These are phyloP conservation scores for Rhopilema esculentum DNA, from an alignment of 30 jellyfish, hydroid and myxozoan species.

Conservation along the genomic window DNA sequence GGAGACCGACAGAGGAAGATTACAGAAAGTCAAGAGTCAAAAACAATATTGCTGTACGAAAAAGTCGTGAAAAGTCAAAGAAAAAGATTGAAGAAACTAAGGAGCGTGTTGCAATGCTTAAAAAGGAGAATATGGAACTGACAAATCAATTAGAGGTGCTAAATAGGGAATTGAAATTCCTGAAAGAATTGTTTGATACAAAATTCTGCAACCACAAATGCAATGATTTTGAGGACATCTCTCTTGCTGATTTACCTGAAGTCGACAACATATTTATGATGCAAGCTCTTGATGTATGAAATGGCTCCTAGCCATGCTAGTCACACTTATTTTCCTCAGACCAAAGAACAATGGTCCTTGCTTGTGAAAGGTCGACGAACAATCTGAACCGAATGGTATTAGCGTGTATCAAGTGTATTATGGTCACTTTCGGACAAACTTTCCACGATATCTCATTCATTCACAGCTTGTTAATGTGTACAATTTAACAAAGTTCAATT, in stretches of 20 bases:
- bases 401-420: no score
- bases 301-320: neutral
- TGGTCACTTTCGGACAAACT: no score
- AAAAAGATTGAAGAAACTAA: slow-evolving; percentile 66
- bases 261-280: slow-evolving; percentile 2
- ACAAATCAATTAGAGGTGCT: slow-evolving; percentile 55
- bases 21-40: slow-evolving; percentile 46
- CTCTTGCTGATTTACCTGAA: neutral
- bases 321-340: no score
- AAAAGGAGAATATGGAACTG: slow-evolving; percentile 58
- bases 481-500: no score
- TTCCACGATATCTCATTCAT: no score
- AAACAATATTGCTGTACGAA: slow-evolving; percentile 77
- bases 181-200: slow-evolving; percentile 66
- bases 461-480: no score
- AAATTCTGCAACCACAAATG: slow-evolving; percentile 4
- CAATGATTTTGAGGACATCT: neutral
- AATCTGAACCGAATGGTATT: no score
- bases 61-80: slow-evolving; percentile 81
- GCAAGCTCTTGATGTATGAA: neutral
- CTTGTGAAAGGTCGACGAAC: no score
- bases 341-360: no score
- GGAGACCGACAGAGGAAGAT: slow-evolving; percentile 3
- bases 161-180: slow-evolving; percentile 67
- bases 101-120: slow-evolving; percentile 51